Evolutionary conservation across 2,113 vertebrate genomes (phyloP).

Genomic region (Panthera tigris): DNA sequence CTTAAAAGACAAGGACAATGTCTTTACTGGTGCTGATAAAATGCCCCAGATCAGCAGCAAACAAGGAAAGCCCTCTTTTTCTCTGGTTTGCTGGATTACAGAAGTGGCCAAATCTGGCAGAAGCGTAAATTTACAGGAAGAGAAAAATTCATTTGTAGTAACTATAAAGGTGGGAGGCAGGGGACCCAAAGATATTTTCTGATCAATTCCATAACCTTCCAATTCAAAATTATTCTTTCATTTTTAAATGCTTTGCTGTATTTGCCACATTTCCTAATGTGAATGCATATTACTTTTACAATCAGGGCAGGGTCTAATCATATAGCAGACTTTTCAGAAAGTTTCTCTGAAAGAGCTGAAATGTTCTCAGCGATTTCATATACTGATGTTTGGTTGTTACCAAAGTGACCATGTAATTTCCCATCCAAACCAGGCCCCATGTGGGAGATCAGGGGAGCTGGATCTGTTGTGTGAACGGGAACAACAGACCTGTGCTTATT

Average conservation of each 20-base stretch:
- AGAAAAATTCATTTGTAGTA: neutral
- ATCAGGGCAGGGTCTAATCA: neutral
- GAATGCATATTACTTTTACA: neutral
- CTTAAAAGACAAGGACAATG: neutral
- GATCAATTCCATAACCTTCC: neutral
- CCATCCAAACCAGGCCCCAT: neutral
- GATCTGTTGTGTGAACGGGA: neutral
- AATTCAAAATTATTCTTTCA: neutral
- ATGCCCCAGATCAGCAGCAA: neutral
- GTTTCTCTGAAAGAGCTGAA: neutral
- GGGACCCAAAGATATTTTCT: neutral
- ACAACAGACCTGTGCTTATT: neutral
- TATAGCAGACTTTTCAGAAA: neutral
- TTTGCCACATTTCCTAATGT: neutral
- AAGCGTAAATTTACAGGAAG: neutral
- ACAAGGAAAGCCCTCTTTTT: neutral
- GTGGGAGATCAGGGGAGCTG: neutral
- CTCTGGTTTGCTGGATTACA: neutral
- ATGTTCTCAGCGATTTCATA: neutral
- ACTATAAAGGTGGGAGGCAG: neutral
- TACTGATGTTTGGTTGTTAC: neutral
- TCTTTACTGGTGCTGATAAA: neutral
- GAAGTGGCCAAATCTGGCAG: neutral
- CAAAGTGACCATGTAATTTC: neutral
- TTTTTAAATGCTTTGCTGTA: neutral